Evolutionary conservation across 2,797 vertebrate species (phyloP), one percentile per base, ranked within the genome.

Genomic region (Nannoperca australis): DNA sequence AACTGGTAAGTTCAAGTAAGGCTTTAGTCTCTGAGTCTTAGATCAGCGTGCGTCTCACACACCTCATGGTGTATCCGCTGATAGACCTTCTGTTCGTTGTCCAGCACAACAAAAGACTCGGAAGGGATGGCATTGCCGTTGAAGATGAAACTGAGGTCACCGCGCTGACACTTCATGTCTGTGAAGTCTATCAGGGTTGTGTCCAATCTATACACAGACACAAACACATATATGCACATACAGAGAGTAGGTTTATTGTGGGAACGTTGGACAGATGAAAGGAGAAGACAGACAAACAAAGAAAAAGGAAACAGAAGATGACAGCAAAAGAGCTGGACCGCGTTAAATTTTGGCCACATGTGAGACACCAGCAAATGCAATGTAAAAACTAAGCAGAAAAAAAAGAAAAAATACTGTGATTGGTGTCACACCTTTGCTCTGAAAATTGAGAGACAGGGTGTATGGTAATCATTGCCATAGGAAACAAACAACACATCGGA

Each of bases 161-260:
- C 98, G 61, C 98, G 97, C 95, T 99, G 98, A 94, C 98, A 99
- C 96, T 99, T 99, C 98, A 99, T 99, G 91, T 99, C 98, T 0
- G 97, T 98, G 94, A 99, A 99, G 93, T 99, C 98, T 88, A 99
- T 99, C 85, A 99, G 96, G 73, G 98, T 99, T 58, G 98, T 99
- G 94, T 99, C 98, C 92, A 99, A 95, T 95, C 98, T 99, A 85
- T 2, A 76, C 1, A 70, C 53, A 70, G 36, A 27, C 24, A 27
- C 24, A 27, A 27, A 27, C 24, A 27, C 24, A 27, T 27, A 27
- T 0, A 67, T 7, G 2, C 32, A 55, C n/a, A 76, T 1, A 58
- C 7, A 70, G 2, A 42, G 12, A 61, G n/a, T 0, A 7, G 27
- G 18, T 68, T 86, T 34, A 58, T 32, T 55, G 22, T 50, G 24